Evolutionary conservation across 1,140 invertebrate genomes (phyloP).

Genomic region (Calliopsis andreniformis): DNA sequence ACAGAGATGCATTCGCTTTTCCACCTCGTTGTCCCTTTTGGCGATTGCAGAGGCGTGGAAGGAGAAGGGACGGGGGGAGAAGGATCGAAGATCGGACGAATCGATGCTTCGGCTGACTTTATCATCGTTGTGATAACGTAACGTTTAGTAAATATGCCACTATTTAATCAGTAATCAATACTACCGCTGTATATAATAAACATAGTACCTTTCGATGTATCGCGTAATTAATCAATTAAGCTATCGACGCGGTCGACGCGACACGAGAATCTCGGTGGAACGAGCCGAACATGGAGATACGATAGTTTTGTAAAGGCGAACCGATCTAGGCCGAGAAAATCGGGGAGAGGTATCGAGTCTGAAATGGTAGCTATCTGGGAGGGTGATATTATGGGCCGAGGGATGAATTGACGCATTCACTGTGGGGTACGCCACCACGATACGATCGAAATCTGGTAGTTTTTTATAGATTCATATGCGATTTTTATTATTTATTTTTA

Average conservation of each 20-base stretch:
- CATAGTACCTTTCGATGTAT: constrained; percentile 77
- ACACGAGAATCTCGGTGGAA: constrained; percentile 12
- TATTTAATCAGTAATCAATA: constrained; percentile 81
- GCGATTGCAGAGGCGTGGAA: not conserved
- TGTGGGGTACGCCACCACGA: not conserved
- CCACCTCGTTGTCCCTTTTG: too few species aligned
- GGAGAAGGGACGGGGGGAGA: not conserved
- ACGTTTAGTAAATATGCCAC: constrained; percentile 76
- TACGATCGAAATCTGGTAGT: not conserved
- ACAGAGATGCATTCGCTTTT: too few species aligned
- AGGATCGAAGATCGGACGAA: constrained; percentile 25
- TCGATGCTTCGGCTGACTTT: constrained; percentile 74
- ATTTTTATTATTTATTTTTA: too few species aligned
- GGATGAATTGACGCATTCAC: constrained; percentile 9
- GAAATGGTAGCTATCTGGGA: not conserved
- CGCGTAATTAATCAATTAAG: constrained; percentile 69
- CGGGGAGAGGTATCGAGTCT: constrained; percentile 1
- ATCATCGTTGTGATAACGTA: constrained; percentile 81
- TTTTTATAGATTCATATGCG: too few species aligned
- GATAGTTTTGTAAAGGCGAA: constrained; percentile 61
- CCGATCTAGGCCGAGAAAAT: not conserved
- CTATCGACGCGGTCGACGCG: constrained; percentile 44
- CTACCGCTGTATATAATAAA: constrained; percentile 79
- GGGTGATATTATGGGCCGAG: too few species aligned
- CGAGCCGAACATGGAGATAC: constrained; percentile 16